A percentile compares a stretch with the other conserved stretches of the same genome.
Evolutionary conservation across 2,797 vertebrate species (phyloP).

Genomic region (Alectoris magna): DNA sequence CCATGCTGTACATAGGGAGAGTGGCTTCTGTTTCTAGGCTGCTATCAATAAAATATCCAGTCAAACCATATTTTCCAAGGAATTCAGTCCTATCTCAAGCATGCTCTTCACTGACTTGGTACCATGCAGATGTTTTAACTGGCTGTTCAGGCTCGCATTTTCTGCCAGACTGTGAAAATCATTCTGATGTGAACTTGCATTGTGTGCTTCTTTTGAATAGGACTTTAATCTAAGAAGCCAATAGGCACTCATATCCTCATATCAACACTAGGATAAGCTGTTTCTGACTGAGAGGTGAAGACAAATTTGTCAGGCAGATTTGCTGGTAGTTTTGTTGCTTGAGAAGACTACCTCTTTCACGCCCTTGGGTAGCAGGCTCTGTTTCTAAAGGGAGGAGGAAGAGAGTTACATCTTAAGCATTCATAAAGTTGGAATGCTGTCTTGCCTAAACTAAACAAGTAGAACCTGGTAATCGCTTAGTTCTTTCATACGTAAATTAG

Average conservation of each 20-base stretch:
- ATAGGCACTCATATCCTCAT: background rate
- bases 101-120: background rate
- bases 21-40: background rate
- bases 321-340: background rate
- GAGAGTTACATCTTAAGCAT: background rate
- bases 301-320: background rate
- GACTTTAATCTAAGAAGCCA: background rate
- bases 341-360: background rate
- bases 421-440: background rate
- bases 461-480: background rate
- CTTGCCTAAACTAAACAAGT: background rate
- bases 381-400: background rate
- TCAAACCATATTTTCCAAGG: background rate
- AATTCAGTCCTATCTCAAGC: background rate
- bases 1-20: rapidly evolving
- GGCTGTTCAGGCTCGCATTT: background rate
- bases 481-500: background rate
- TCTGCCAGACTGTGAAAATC: background rate
- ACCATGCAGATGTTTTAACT: background rate
- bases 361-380: background rate
- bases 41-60: background rate
- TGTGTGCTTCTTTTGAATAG: background rate
- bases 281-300: background rate
- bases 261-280: background rate
- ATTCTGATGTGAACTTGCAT: background rate